A percentile compares a stretch with the other conserved stretches of the same genome.
Conservation (phyloP, 2,888 invertebrate genomes). For the Pimpla rufipes region DNA sequence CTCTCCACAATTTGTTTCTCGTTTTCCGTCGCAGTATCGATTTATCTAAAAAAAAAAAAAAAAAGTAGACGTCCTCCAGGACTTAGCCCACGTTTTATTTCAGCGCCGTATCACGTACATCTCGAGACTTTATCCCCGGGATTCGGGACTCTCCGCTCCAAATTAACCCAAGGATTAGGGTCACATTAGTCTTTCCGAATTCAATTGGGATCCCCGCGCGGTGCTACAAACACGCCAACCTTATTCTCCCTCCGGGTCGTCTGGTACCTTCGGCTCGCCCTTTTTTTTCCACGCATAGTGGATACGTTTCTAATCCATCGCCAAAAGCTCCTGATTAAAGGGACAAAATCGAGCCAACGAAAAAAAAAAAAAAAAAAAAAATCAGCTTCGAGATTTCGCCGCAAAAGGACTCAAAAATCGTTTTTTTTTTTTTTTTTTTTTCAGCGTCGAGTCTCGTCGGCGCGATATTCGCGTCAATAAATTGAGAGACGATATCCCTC, state of each 20-base stretch:
- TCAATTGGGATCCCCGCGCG: conserved; percentile 73
- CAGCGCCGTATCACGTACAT: not conserved
- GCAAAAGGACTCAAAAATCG: too few species aligned
- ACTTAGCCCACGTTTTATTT: not conserved
- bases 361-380: too few species aligned
- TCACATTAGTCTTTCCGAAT: conserved; percentile 76
- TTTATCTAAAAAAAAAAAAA: not conserved
- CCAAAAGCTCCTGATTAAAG: not conserved
- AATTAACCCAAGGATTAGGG: conserved; percentile 75
- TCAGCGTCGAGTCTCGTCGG: conserved; percentile 16
- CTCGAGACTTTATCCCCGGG: conserved; percentile 8
- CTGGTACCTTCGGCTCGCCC: not conserved
- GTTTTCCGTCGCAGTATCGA: not conserved
- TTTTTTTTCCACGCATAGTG: not conserved
- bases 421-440: not conserved
- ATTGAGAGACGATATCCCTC: conserved; percentile 43
- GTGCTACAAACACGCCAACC: conserved; percentile 22
- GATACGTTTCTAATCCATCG: not conserved
- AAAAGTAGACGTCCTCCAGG: not conserved
- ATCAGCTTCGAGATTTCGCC: too few species aligned
- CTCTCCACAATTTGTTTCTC: too few species aligned
- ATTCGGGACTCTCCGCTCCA: conserved; percentile 70
- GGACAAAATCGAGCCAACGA: conserved; percentile 11
- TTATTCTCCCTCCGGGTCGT: not conserved
- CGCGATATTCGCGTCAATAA: conserved; percentile 33